Conservation (phyloP, 2,888 invertebrate genomes). For the Drosophila yooni region DNA sequence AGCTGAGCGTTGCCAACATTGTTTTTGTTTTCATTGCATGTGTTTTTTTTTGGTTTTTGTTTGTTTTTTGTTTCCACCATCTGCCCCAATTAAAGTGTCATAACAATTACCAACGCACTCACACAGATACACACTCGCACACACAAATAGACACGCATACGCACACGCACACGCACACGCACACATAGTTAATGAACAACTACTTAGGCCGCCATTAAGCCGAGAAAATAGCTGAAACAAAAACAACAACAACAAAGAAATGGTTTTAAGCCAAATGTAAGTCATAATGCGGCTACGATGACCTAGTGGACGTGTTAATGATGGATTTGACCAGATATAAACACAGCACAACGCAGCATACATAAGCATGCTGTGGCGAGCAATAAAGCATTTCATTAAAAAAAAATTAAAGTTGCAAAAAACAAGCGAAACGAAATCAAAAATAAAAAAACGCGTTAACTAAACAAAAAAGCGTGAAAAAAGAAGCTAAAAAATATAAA, state of each 20-base stretch:
- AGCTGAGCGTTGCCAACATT: constrained; percentile 37
- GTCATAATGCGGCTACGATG: constrained; percentile 57
- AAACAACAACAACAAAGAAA: constrained; percentile 26
- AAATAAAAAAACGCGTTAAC: constrained; percentile 35
- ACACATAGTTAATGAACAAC: constrained; percentile 52
- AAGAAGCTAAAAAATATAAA: not conserved
- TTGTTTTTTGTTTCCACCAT: constrained; percentile 35
- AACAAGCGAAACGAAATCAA: constrained; percentile 27
- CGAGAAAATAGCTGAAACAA: constrained; percentile 35
- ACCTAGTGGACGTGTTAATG: constrained; percentile 79
- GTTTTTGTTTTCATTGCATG: constrained; percentile 24
- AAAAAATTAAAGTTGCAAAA: constrained; percentile 48
- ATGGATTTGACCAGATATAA: constrained; percentile 72
- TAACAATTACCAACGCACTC: constrained; percentile 63
- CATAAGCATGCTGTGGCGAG: constrained; percentile 40
- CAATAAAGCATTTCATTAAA: constrained; percentile 69
- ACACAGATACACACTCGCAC: constrained; percentile 19
- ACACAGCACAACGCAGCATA: constrained; percentile 9
- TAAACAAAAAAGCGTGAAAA: constrained; percentile 44
- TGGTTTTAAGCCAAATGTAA: constrained; percentile 56
- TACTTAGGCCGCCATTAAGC: constrained; percentile 49
- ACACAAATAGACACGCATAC: constrained; percentile 1
- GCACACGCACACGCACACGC: constrained; percentile 3
- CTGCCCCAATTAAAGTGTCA: constrained; percentile 75
- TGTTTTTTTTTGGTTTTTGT: constrained; percentile 21